Evolutionary conservation across 2,888 invertebrate genomes (phyloP).

Genomic region (Laothoe populi): DNA sequence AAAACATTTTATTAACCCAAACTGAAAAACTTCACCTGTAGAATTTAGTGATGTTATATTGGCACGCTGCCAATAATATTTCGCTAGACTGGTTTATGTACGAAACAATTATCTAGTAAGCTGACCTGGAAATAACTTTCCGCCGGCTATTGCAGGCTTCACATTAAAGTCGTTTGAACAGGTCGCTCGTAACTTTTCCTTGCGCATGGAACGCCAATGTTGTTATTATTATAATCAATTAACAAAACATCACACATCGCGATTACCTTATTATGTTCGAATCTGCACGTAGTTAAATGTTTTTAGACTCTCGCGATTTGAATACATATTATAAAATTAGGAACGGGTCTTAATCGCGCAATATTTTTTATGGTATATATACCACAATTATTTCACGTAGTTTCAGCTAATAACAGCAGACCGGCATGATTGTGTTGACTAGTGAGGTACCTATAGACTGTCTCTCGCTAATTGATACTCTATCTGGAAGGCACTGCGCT

Average conservation of each 20-base stretch:
- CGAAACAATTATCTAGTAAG: constrained; percentile 44
- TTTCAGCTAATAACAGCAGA: too few species aligned
- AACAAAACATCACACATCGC: neutral
- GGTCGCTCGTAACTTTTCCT: constrained; percentile 15
- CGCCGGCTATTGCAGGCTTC: constrained; percentile 29
- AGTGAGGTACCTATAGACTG: too few species aligned
- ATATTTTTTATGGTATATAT: too few species aligned
- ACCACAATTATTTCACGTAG: too few species aligned
- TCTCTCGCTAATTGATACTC: too few species aligned
- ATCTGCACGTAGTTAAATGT: too few species aligned
- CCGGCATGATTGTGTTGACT: too few species aligned
- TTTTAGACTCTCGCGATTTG: too few species aligned
- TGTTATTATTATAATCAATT: neutral
- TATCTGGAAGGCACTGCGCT: too few species aligned
- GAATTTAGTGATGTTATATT: constrained; percentile 40
- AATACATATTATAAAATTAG: too few species aligned
- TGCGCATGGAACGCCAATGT: neutral
- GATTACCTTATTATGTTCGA: too few species aligned
- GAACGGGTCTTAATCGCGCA: too few species aligned
- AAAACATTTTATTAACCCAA: constrained; percentile 10
- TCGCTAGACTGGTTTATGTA: constrained; percentile 31
- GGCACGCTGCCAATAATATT: constrained; percentile 39
- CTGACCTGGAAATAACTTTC: constrained; percentile 45
- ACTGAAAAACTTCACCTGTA: constrained; percentile 43
- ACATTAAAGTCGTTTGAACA: constrained; percentile 15